Conservation (phyloP, 1,140 invertebrate genomes). For the Drosophila micromelanica region DNA sequence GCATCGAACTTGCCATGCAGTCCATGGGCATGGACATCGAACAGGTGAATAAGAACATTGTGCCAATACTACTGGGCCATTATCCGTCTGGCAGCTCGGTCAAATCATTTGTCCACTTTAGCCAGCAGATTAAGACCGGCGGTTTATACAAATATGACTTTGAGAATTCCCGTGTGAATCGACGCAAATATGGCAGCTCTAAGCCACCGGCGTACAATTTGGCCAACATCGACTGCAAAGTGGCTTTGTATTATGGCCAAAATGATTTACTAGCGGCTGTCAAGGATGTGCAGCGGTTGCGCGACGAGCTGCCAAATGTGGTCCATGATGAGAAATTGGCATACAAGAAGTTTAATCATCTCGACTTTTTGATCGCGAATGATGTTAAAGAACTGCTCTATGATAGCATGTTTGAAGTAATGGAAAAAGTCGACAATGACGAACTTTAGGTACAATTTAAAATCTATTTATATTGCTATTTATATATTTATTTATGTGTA, state of each 20-base stretch:
- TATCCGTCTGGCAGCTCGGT: slow-evolving; percentile 39
- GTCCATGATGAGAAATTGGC: slow-evolving; percentile 81
- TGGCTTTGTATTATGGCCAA: slow-evolving; percentile 58
- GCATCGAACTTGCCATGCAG: slow-evolving; percentile 85
- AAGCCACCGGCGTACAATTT: slow-evolving; percentile 55
- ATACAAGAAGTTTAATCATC: slow-evolving; percentile 84
- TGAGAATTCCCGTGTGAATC: slow-evolving; percentile 31
- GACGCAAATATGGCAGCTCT: slow-evolving; percentile 20
- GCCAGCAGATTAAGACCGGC: slow-evolving; percentile 44
- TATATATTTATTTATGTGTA: too few relatives aligned
- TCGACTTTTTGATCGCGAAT: slow-evolving; percentile 85
- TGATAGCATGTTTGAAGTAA: slow-evolving; percentile 77
- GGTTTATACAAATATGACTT: slow-evolving; percentile 59
- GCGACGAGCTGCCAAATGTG: slow-evolving; percentile 81
- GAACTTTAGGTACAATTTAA: slow-evolving; percentile 19
- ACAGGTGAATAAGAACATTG: slow-evolving; percentile 84
- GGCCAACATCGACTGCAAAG: slow-evolving; percentile 57
- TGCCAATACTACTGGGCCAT: slow-evolving; percentile 39
- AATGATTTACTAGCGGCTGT: slow-evolving; percentile 49
- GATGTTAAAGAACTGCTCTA: slow-evolving; percentile 84
- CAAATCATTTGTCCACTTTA: slow-evolving; percentile 47
- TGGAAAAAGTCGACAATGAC: slow-evolving; percentile 60
- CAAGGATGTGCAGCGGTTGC: slow-evolving; percentile 74
- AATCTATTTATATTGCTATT: too few relatives aligned
- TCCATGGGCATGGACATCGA: slow-evolving; percentile 85